Conservation (phyloP, 2,113 vertebrate species). For the Hemicordylus capensis region DNA sequence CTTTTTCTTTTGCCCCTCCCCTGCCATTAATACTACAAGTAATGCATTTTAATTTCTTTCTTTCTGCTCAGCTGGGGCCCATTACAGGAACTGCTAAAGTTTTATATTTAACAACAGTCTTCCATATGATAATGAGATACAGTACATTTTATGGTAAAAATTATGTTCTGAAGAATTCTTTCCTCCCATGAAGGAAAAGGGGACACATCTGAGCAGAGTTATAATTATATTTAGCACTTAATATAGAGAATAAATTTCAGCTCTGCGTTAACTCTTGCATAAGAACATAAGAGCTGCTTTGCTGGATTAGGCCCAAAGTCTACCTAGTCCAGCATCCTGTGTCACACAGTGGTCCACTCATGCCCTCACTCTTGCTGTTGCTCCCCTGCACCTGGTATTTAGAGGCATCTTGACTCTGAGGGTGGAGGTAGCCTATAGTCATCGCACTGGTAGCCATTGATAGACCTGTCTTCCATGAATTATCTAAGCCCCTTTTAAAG, state of each 20-base stretch:
- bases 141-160: not conserved
- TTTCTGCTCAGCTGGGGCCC: not conserved
- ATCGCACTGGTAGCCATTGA: too few species aligned
- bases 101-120: not conserved
- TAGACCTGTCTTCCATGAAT: too few species aligned
- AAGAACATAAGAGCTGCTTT: too few species aligned
- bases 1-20: not conserved
- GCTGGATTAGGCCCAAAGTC: too few species aligned
- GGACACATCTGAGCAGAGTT: not conserved
- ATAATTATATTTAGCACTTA: not conserved
- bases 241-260: not conserved
- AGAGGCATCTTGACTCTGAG: too few species aligned
- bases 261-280: conserved; percentile 21
- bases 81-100: not conserved
- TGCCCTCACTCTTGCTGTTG: too few species aligned
- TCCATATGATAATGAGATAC: not conserved
- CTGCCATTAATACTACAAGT: not conserved
- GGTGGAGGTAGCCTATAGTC: too few species aligned
- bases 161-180: not conserved
- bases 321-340: too few species aligned
- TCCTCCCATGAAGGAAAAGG: not conserved
- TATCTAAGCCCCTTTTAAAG: too few species aligned
- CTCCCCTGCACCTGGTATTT: too few species aligned
- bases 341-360: too few species aligned
- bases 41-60: not conserved